Evolutionary conservation across 2,113 vertebrate genomes (phyloP), one percentile per base, ranked within the genome.

Genomic region (Silurus meridionalis): DNA sequence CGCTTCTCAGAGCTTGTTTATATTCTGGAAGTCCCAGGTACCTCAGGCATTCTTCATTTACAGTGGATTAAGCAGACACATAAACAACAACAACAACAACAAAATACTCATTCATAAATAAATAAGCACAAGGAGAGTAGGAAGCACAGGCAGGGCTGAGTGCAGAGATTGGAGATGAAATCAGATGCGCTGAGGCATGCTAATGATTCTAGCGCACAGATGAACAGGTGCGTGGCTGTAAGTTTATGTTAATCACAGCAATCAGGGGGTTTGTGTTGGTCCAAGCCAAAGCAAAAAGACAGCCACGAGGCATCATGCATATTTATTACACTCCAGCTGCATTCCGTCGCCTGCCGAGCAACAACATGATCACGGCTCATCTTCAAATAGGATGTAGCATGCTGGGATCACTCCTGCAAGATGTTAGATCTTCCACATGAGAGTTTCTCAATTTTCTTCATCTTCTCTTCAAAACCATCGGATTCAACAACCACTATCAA

Each of bases 101-200:
- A 74, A 50, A 7, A 50, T 55, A n/a, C 23, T 55, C 23, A 25
- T 77, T 55, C 74, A 77, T 77, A 77, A 55, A 77, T 77, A 77
- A 55, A 53, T 77, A 2, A 55, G 74, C 23, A 11, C 2, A 11
- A 55, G 9, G 23, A 55, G 74, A 53, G 21, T 4, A 25, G 19
- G 0, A 52, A 5, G 48, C 13, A 0, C 71, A 23, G 69, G 19
- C 19, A 50, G 15, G 50, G 17, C 48, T 77, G 74, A 25, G 14
- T 7, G 75, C 25, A 25, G 23, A 57, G 52, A 78, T 8, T 77
- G 74, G 74, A 77, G 50, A 77, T 77, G 50, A 53, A 23, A 2
- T 53, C 1, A 21, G 75, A 57, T 28, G 75, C 50, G n/a, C 21
- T 53, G 48, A 75, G 9, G 72, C 72, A 75, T 75, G 72, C 21